A percentile compares a stretch with the other conserved stretches of the same genome.
Conservation (phyloP, 2,888 invertebrate genomes). For the Diarsia dahlii region DNA sequence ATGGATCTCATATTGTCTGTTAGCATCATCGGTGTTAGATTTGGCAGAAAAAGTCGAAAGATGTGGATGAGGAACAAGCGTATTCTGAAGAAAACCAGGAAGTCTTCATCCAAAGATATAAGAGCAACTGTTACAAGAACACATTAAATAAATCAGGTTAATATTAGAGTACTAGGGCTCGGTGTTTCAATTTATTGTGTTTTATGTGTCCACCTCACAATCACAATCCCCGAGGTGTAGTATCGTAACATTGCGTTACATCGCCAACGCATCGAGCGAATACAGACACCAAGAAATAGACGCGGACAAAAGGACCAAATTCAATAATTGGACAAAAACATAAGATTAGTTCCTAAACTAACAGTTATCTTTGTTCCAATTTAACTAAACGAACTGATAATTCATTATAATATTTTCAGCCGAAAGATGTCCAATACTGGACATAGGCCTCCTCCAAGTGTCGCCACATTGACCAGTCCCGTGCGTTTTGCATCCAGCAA, state of each 20-base stretch:
- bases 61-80: neutral
- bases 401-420: too few relatives aligned
- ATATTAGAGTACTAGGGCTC: neutral
- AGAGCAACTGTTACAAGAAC: slow-evolving; percentile 9
- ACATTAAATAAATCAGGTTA: slow-evolving; percentile 17
- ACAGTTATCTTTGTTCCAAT: neutral
- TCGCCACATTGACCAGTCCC: too few relatives aligned
- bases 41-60: neutral
- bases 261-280: slow-evolving; percentile 61
- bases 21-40: neutral
- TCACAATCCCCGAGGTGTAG: slow-evolving; percentile 31
- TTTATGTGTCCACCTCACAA: slow-evolving; percentile 46
- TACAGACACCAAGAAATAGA: neutral
- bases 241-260: slow-evolving; percentile 43
- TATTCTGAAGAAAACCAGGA: neutral
- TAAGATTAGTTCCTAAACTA: neutral
- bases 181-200: slow-evolving; percentile 44
- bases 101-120: neutral
- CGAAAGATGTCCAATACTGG: too few relatives aligned
- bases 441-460: too few relatives aligned
- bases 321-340: neutral
- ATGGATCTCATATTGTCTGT: neutral
- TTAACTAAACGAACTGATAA: neutral
- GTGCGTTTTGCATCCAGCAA: too few relatives aligned
- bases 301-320: slow-evolving; percentile 47